Evolutionary conservation across 30 jellyfish, hydroid and myxozoan genomes (phyloP).

Genomic region (Chironex yamaguchii): DNA sequence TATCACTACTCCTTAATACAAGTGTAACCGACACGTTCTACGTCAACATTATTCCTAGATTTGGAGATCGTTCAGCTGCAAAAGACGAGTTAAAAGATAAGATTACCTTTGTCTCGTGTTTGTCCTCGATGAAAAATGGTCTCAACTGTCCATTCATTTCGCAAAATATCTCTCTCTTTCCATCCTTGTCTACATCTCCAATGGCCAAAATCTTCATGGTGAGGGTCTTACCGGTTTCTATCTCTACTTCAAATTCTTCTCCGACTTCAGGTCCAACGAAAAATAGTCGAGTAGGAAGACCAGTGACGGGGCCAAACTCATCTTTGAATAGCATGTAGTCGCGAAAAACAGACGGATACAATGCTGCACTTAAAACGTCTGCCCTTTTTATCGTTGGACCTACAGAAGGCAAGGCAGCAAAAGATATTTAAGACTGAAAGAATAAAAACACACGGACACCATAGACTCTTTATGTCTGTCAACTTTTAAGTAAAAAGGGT

Average conservation of each 20-base stretch:
- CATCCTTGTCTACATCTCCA: conserved; percentile 95
- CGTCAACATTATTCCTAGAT: too few relatives aligned
- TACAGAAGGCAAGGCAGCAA: too few relatives aligned
- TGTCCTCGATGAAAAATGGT: conserved; percentile 92
- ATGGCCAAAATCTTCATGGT: conserved; percentile 92
- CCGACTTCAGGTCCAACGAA: conserved; percentile 97
- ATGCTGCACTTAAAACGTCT: conserved; percentile 97
- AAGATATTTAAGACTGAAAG: too few relatives aligned
- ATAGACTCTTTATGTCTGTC: neutral
- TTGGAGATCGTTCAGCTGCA: too few relatives aligned
- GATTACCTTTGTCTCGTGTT: conserved; percentile 90
- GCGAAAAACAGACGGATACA: conserved; percentile 92
- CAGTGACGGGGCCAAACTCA: conserved; percentile 96
- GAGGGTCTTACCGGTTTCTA: conserved; percentile 88
- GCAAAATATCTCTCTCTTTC: conserved; percentile 95
- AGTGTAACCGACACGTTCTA: too few relatives aligned
- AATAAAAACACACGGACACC: too few relatives aligned
- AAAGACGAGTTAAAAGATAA: too few relatives aligned
- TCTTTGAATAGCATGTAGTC: conserved; percentile 88
- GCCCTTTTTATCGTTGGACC: conserved; percentile 48
- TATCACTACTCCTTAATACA: too few relatives aligned
- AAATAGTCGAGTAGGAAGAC: conserved; percentile 96
- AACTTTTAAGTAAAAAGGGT: neutral
- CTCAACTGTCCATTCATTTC: conserved; percentile 97
- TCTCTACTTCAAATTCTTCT: conserved; percentile 90